A percentile compares a stretch with the other conserved stretches of the same genome.
Evolutionary conservation across 2,888 invertebrate species (phyloP).

Genomic region (Zootermopsis nevadensis): DNA sequence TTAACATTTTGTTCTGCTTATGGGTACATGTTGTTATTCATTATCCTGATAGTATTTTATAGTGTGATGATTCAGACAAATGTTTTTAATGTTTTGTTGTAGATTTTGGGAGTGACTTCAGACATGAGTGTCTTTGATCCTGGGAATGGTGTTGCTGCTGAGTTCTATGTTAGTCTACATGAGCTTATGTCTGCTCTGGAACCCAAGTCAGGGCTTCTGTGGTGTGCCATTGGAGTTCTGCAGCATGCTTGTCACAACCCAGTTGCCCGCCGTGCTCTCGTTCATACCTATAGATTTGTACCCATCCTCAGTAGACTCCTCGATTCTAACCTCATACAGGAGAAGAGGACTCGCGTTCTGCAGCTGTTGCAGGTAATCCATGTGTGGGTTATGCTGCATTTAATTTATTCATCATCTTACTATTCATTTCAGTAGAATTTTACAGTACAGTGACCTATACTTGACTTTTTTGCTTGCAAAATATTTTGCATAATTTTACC

Average conservation of each 20-base stretch:
- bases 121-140: constrained; percentile 76
- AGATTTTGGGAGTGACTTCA: constrained; percentile 73
- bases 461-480: too few species aligned
- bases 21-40: too few species aligned
- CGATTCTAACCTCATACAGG: constrained; percentile 70
- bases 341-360: constrained; percentile 73
- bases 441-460: too few species aligned
- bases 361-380: constrained; percentile 71
- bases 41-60: too few species aligned
- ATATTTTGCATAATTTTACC: too few species aligned
- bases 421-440: too few species aligned
- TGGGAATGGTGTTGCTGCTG: constrained; percentile 70
- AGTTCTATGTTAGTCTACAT: constrained; percentile 76
- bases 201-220: constrained; percentile 68
- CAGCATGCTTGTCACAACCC: constrained; percentile 72
- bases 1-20: too few species aligned
- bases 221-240: constrained; percentile 76
- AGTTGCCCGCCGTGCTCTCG: constrained; percentile 71
- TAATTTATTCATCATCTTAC: background rate
- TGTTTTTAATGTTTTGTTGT: constrained; percentile 56
- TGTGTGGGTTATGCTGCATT: background rate
- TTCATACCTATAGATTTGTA: constrained; percentile 77
- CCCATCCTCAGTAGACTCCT: constrained; percentile 73
- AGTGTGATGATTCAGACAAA: too few species aligned
- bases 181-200: constrained; percentile 71